These are phyloP conservation scores for Pristiophorus japonicus DNA, from an alignment of 2,113 vertebrate genomes.

Conservation along the genomic window DNA sequence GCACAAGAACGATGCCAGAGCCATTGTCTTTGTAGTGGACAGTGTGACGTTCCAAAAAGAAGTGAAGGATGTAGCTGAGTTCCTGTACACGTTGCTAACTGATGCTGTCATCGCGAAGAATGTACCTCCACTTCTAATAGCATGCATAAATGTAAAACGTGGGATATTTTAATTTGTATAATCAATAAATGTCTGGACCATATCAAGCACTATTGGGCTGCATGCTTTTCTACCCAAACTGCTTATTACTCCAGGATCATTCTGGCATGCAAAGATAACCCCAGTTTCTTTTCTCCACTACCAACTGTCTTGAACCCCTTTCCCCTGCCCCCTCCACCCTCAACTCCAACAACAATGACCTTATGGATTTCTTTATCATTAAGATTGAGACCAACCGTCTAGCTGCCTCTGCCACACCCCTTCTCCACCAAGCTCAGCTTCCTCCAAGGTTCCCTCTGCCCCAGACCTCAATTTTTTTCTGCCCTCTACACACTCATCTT, in stretches of 20 bases:
- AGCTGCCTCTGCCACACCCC: not conserved
- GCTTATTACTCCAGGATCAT: not conserved
- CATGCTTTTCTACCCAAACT: not conserved
- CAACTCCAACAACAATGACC: not conserved
- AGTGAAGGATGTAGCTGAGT: slow-evolving; percentile 86
- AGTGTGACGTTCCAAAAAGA: slow-evolving; percentile 86
- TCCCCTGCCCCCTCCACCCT: not conserved
- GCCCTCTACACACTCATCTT: not conserved
- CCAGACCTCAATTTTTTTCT: not conserved
- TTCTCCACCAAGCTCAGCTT: not conserved
- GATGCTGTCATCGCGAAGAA: slow-evolving; percentile 69
- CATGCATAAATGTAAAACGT: too few species aligned
- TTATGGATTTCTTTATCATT: not conserved
- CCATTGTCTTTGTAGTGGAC: slow-evolving; percentile 86
- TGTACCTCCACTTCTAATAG: slow-evolving; percentile 63
- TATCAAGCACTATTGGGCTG: not conserved
- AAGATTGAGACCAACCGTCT: not conserved
- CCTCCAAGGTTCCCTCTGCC: not conserved
- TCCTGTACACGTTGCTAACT: slow-evolving; percentile 76
- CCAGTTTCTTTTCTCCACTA: not conserved
- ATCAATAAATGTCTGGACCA: not conserved
- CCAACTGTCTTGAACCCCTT: not conserved
- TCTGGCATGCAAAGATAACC: not conserved
- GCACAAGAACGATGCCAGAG: too few species aligned
- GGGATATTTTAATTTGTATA: not conserved